Evolutionary conservation across 2,797 vertebrate species (phyloP).

Genomic region (Pseudotriccus pelzelni): DNA sequence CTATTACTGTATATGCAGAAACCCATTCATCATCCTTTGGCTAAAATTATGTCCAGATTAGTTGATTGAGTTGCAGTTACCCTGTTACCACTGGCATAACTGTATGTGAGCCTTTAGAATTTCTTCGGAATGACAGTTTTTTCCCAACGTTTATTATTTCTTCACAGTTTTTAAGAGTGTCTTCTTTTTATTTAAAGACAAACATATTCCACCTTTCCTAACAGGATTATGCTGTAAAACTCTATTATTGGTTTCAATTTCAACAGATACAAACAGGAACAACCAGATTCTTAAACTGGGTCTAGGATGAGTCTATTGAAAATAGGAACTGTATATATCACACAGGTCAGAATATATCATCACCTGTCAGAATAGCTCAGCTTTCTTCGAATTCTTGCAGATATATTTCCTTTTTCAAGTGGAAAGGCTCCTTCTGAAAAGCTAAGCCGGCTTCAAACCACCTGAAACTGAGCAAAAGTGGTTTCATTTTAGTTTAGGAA

Average conservation of each 20-base stretch:
- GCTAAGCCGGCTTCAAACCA: background rate
- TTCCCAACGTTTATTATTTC: background rate
- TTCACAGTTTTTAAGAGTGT: background rate
- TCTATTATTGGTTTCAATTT: background rate
- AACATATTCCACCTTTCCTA: background rate
- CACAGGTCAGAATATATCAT: background rate
- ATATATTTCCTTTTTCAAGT: background rate
- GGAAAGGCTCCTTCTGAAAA: background rate
- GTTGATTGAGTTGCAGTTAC: background rate
- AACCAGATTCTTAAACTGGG: background rate
- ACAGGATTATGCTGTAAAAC: background rate
- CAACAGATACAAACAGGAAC: background rate
- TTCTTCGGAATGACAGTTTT: background rate
- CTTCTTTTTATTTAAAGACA: background rate
- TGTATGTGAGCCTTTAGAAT: background rate
- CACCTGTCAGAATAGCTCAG: background rate
- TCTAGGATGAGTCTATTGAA: background rate
- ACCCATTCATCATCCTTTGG: background rate
- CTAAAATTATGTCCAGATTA: background rate
- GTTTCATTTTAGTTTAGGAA: background rate
- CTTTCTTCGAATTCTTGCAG: background rate
- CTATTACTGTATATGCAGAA: background rate
- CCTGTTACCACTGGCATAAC: background rate
- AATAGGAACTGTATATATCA: background rate
- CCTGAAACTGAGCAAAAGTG: rapidly evolving